A percentile compares a stretch with the other conserved stretches of the same genome.
Evolutionary conservation across 2,797 vertebrate species (phyloP).

Genomic region (Nasua narica): DNA sequence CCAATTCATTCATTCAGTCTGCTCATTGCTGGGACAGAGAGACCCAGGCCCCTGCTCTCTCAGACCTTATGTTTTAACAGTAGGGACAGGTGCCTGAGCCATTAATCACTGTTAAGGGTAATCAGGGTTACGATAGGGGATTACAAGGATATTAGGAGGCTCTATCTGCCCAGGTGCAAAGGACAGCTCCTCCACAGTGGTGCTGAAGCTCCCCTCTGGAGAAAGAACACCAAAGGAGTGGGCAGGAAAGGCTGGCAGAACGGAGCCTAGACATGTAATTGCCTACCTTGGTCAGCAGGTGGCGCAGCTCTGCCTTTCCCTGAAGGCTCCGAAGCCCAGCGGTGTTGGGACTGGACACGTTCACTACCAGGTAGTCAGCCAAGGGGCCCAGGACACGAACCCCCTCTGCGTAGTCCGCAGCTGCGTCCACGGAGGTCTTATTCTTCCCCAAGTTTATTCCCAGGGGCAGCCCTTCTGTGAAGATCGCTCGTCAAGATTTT

Average conservation of each 20-base stretch:
- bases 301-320: constrained; percentile 88
- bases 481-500: background rate
- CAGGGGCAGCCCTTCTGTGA: constrained; percentile 91
- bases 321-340: constrained; percentile 92
- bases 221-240: background rate
- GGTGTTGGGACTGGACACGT: constrained; percentile 97
- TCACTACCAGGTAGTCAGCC: constrained; percentile 97
- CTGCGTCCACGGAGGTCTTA: constrained; percentile 90
- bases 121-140: background rate
- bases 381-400: constrained; percentile 90
- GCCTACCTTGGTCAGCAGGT: constrained; percentile 89
- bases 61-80: background rate
- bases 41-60: background rate
- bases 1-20: background rate
- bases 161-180: background rate
- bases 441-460: constrained; percentile 98
- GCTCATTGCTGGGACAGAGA: background rate
- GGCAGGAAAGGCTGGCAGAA: background rate
- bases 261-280: background rate
- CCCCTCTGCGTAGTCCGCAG: constrained; percentile 90
- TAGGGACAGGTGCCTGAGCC: background rate
- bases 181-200: background rate
- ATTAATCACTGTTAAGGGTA: background rate
- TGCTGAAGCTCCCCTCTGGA: background rate
- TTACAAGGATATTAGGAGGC: background rate